Evolutionary conservation across 2,888 invertebrate species (phyloP).

Genomic region (Aphidoletes aphidimyza): DNA sequence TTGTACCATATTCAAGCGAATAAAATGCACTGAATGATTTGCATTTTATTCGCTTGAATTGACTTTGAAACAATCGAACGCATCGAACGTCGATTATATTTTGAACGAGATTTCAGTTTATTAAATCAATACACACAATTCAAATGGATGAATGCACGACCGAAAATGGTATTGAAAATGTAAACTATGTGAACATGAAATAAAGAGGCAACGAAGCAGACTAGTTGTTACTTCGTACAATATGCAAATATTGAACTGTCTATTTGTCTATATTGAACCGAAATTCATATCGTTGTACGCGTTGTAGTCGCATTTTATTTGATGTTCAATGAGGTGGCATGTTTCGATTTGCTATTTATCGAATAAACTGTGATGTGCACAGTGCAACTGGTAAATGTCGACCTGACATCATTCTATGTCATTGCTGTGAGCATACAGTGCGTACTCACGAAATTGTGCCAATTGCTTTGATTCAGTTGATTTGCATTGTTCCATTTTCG

Average conservation of each 20-base stretch:
- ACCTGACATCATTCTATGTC: slow-evolving; percentile 11
- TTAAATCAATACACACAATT: neutral
- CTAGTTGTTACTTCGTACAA: neutral
- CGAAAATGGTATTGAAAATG: neutral
- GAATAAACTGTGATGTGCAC: neutral
- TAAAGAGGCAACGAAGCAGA: slow-evolving; percentile 20
- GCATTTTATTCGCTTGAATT: neutral
- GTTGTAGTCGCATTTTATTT: neutral
- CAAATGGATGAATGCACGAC: neutral
- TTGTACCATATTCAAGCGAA: neutral
- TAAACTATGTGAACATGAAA: neutral
- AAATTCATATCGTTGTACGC: neutral
- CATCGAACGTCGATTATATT: neutral
- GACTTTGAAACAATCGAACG: neutral
- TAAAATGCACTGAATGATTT: neutral
- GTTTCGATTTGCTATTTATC: slow-evolving; percentile 7
- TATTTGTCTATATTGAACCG: neutral
- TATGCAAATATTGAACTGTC: too few relatives aligned
- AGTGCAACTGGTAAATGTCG: neutral
- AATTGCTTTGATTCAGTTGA: neutral
- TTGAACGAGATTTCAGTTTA: neutral
- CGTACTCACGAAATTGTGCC: neutral
- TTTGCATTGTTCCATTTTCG: slow-evolving; percentile 2
- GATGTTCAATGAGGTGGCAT: slow-evolving; percentile 36
- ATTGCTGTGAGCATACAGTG: neutral